Base-by-base conservation (phyloP, 2,888 invertebrate genomes). In the Pogonocherus hispidulus region DNA sequence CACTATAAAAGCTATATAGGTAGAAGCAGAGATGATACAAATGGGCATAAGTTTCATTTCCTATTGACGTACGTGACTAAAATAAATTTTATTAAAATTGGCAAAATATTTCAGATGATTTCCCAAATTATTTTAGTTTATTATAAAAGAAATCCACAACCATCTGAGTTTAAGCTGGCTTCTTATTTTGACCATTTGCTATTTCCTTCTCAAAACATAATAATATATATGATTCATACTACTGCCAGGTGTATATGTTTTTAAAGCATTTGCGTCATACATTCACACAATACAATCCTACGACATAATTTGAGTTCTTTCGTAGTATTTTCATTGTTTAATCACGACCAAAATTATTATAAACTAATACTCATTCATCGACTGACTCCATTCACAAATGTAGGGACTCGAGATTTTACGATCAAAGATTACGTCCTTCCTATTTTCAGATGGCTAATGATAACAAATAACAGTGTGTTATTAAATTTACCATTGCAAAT, bases 141-240 rank as follows among this genome's bases (percentile, higher is more conserved):
- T n/a, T n/a, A n/a, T n/a, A n/a, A n/a, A n/a, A n/a, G n/a, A n/a
- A n/a, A n/a, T n/a, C n/a, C n/a, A n/a, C n/a, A n/a, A n/a, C n/a
- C n/a, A n/a, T n/a, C n/a, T n/a, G 27, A 27, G 27, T 27, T 27
- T 27, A 27, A 27, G 8, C 23, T 18, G 32, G n/a, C n/a, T n/a
- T 32, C 9, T 52, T 52, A 52, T 18, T 16, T 52, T 32, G 16
- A n/a, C 49, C n/a, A n/a, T 52, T 55, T 27, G 8, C 57, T 51
- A 59, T 59, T 51, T 66, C 57, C 65, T 49, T 59, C 59, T n/a
- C 16, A 51, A 57, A 59, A 66, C n/a, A n/a, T n/a, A n/a, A n/a
- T n/a, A n/a, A n/a, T n/a, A n/a, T n/a, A n/a, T 44, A 37, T 62
- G 62, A 51, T 22, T 37, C 51, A 35, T 16, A 16, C 56, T 8